Base-by-base conservation (phyloP, 2,888 invertebrate species). In the Andrena dorsata region DNA sequence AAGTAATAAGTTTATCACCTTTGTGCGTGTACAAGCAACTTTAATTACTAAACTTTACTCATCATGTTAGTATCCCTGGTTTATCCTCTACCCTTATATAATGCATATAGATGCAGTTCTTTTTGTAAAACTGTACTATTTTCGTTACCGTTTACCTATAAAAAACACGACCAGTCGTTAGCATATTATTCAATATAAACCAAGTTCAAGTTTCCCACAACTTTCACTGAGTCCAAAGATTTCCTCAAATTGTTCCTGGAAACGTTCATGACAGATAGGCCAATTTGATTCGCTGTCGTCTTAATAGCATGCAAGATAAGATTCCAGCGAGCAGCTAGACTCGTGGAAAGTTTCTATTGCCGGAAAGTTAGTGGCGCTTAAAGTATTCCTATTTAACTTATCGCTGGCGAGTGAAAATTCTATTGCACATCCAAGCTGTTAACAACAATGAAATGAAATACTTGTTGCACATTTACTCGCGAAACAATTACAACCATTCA, bases 351-450 rank as follows among this genome's bases (percentile, higher is more conserved):
- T 61, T 58, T 30, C 41, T 49, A 51, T 32, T 28, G 26, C 41
- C 10, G n/a, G 47, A 68, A 68, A 61, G n/a, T 61, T 68, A 75
- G 64, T 51, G 28, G 56, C 5, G 56, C n/a, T 35, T 30, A 63
- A 61, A 41, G 35, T 47, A 35, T 41, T 3, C 28, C 41, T 23
- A 16, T 32, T 63, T 49, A 41, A 26, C 23, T 26, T 63, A 56
- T 13, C 35, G 8, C 7, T 35, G 20, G 3, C 3, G 13, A 56
- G 7, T 23, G 4, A 35, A 28, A 41, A 63, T 72, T 23, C 16
- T 35, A 2, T 5, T 23, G 26, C 20, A 23, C 13, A 51, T 51
- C 4, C 20, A 28, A 16, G 28, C 6, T 23, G 20, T 61, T 41
- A 30, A 41, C 61, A 35, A 60, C 13, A 49, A 60, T 60, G 8